phyloP scores from a whole-genome alignment of 2,797 vertebrate genomes.

The Gobio occitaniae region DNA sequence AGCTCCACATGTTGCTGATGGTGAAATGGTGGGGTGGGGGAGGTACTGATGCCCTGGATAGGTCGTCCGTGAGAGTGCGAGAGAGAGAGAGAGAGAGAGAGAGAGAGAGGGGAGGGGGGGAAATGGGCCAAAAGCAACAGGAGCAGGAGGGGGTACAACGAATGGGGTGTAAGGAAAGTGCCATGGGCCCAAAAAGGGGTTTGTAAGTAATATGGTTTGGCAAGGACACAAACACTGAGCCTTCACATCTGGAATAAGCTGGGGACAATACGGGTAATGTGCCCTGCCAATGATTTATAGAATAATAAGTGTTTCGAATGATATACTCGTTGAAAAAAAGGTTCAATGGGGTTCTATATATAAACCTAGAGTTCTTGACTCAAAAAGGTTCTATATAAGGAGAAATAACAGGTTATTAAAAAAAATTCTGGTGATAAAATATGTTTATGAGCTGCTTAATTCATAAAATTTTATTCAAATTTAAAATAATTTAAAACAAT shows the following conservation, averaged over 20 bases:
- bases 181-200: conserved; percentile 35
- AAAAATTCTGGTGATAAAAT: neutral
- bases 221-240: conserved; percentile 26
- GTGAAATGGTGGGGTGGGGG: conserved; percentile 52
- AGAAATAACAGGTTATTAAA: neutral
- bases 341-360: neutral
- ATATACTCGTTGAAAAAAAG: neutral
- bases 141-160: conserved; percentile 26
- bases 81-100: neutral
- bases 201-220: conserved; percentile 42
- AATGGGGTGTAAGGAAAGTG: conserved; percentile 50
- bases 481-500: too few relatives aligned
- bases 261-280: neutral
- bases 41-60: conserved; percentile 51
- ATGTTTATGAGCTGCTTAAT: neutral
- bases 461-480: neutral
- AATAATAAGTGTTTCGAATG: conserved; percentile 4
- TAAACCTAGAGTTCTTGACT: neutral
- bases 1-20: conserved; percentile 69
- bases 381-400: neutral
- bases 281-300: conserved; percentile 13
- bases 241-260: conserved; percentile 53
- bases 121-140: conserved; percentile 27
- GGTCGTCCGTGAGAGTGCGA: conserved; percentile 37
- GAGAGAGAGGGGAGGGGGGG: neutral